These are phyloP conservation scores for Drosophila fuyamai DNA, from an alignment of 1,140 invertebrate species.

Conservation along the genomic window DNA sequence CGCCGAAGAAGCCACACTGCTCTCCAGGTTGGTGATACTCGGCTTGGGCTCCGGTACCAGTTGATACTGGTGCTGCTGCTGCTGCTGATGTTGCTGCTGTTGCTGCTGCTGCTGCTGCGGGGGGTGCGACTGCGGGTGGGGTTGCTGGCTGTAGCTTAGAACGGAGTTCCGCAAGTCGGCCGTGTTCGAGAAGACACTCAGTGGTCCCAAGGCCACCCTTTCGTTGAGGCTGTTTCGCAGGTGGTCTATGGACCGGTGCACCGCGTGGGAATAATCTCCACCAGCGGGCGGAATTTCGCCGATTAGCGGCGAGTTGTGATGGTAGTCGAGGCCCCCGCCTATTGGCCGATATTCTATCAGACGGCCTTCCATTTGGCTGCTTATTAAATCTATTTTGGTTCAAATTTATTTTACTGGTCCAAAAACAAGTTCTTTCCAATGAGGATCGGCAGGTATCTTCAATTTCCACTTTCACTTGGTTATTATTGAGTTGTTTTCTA, in stretches of 20 bases:
- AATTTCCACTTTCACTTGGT: conserved; percentile 7
- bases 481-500: not conserved
- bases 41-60: conserved; percentile 55
- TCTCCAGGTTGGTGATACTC: conserved; percentile 46
- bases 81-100: conserved; percentile 61
- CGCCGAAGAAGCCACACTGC: conserved; percentile 24
- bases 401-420: not conserved
- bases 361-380: conserved; percentile 86
- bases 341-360: conserved; percentile 87
- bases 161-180: conserved; percentile 77
- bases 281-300: conserved; percentile 86
- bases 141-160: conserved; percentile 76
- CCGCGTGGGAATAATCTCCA: conserved; percentile 87
- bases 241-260: conserved; percentile 89
- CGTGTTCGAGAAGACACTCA: conserved; percentile 81
- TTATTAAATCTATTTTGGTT: conserved; percentile 39
- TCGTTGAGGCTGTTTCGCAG: conserved; percentile 87
- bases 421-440: not conserved
- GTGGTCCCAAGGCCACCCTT: conserved; percentile 85
- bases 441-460: not conserved
- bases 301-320: conserved; percentile 87
- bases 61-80: conserved; percentile 64
- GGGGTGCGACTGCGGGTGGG: conserved; percentile 62
- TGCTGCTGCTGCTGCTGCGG: conserved; percentile 58
- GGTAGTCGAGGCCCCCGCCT: conserved; percentile 87